Base-by-base conservation (phyloP, 2,113 vertebrate genomes). In the Tylochromis polylepis region DNA sequence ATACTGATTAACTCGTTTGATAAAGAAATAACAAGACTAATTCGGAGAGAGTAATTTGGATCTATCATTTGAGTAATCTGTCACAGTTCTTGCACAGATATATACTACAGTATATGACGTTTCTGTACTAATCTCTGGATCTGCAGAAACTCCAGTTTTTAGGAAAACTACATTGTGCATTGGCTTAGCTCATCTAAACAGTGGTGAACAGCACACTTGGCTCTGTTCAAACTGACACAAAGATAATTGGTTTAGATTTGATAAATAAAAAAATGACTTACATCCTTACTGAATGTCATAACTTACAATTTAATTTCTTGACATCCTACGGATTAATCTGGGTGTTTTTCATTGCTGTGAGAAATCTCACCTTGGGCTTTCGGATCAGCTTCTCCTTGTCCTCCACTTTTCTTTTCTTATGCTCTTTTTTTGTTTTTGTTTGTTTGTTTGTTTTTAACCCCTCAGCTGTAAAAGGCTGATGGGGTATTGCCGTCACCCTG, bases 1-100 rank as follows among this genome's bases (percentile, higher is more conserved):
- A 75, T 10, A 20, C 24, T 31, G 6, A 20, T 29, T 2, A 51
- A 7, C 70, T 49, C 4, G 49, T 51, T 51, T 18, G 16, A 51
- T 8, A 18, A 51, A 8, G 49, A 16, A 51, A 43, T 12, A 51
- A 51, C 6, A 8, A 51, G 16, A 18, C 2, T 18, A 16, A 51
- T 8, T 51, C 6, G 16, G 49, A 18, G 6, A 51, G 2, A 16
- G 49, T 51, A 51, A 18, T 18, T 16, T 51, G n/a, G n/a, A n/a
- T 3, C 2, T 5, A 18, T 49, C 14, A 49, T 49, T n/a, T 0
- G 0, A 36, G 59, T 62, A 62, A 62, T 46, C 14, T 75, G 43
- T 49, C 0, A 49, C 2, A 75, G 15, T 18, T 16, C 41, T 3
- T 49, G 24, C 67, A 49, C 41, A 29, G 67, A 49, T 75, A 22